phyloP scores from a whole-genome alignment of 2,113 vertebrate genomes.

The Upupa epops region DNA sequence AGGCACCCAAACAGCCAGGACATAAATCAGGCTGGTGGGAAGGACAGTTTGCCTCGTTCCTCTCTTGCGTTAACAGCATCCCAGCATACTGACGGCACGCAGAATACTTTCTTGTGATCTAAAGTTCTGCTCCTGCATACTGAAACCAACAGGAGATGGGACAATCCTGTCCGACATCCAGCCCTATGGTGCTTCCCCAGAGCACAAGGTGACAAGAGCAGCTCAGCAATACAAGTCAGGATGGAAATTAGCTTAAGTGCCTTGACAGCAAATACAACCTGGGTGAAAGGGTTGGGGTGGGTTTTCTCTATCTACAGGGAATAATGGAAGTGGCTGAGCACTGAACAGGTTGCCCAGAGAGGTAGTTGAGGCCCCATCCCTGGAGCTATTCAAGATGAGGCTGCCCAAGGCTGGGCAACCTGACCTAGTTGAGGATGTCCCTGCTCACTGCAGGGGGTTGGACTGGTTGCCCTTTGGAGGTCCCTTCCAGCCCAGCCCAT shows the following conservation, averaged over 20 bases:
- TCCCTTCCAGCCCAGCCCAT: too few species aligned
- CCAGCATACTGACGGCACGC: neutral
- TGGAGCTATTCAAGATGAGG: too few species aligned
- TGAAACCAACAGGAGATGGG: neutral
- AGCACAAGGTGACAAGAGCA: neutral
- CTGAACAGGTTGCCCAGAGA: too few species aligned
- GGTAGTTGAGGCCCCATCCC: too few species aligned
- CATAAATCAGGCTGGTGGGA: neutral
- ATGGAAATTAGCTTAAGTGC: neutral
- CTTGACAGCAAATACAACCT: neutral
- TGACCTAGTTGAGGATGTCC: too few species aligned
- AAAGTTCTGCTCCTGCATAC: neutral
- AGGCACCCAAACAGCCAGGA: neutral
- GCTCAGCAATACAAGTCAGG: neutral
- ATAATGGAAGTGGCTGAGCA: neutral
- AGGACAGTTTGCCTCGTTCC: neutral
- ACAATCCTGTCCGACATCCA: neutral
- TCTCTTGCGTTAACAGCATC: neutral
- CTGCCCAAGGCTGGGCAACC: too few species aligned
- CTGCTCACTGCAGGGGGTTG: too few species aligned
- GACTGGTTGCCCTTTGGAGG: too few species aligned
- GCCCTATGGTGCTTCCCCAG: neutral
- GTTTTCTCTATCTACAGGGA: neutral
- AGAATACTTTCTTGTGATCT: neutral
- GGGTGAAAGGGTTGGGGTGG: neutral